Conservation (phyloP, 2,113 vertebrate species). For the Cyanoramphus novaezelandiae region DNA sequence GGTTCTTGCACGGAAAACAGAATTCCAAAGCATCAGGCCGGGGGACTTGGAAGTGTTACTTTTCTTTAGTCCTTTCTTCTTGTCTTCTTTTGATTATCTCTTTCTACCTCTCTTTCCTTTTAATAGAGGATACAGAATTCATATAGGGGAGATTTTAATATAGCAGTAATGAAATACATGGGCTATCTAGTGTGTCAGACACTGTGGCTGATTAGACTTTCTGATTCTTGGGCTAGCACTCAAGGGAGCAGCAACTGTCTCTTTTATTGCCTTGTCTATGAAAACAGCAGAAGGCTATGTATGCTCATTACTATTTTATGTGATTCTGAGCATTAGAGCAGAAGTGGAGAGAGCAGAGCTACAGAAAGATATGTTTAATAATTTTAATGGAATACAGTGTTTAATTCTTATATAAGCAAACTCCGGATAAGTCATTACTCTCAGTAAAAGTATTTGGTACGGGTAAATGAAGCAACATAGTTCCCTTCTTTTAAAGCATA, state of each 20-base stretch:
- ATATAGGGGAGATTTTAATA: conserved; percentile 35
- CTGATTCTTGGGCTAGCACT: conserved; percentile 57
- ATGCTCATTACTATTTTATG: conserved; percentile 60
- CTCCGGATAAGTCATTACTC: not conserved
- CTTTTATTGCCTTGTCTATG: conserved; percentile 62
- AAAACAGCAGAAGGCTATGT: conserved; percentile 65
- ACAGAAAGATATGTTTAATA: conserved; percentile 39
- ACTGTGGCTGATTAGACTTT: conserved; percentile 54
- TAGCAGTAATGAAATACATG: conserved; percentile 53
- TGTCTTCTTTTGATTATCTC: not conserved
- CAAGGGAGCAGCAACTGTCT: conserved; percentile 62
- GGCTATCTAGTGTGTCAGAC: conserved; percentile 42
- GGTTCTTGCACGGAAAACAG: not conserved
- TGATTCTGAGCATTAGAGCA: conserved; percentile 32
- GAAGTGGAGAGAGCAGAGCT: not conserved
- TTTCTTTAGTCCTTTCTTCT: not conserved
- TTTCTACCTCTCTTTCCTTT: not conserved
- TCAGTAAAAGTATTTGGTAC: not conserved
- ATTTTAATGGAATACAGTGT: not conserved
- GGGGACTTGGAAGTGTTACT: not conserved
- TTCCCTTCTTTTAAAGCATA: not conserved
- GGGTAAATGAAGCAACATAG: not conserved
- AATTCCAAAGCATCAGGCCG: not conserved
- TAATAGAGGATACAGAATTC: conserved; percentile 8
- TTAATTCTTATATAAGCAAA: conserved; percentile 24